Evolutionary conservation across 2,113 vertebrate genomes (phyloP), one percentile per base, ranked within the genome.

Genomic region (Podarcis muralis): DNA sequence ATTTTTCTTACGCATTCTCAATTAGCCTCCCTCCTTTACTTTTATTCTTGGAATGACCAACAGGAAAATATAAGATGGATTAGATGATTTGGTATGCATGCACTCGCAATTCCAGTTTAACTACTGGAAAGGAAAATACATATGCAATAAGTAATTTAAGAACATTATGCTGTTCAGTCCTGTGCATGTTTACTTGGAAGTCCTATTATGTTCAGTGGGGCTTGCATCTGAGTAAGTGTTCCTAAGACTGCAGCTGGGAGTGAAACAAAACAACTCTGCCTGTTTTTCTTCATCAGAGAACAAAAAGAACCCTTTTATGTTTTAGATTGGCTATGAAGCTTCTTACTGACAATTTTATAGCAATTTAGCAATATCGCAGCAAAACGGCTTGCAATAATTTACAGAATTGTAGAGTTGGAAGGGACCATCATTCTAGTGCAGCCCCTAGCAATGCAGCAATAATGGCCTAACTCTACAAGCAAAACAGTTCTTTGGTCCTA

Each of bases 221-320:
- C 25, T 22, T 48, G 43, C 15, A 6, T 8, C 18, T 13, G 4
- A 25, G 59, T 66, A 37, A 27, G 5, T 37, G 18, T 53, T 37
- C 37, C 30, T 69, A 69, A 68, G 15, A 5, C 43, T 40, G 15
- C 84, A 77, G 25, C 25, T 89, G 96, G n/a, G 95, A 93, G 84
- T 94, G 90, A 92, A 94, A 88, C 93, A 92, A 93, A 96, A 89
- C 32, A 83, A 94, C 91, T 76, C 86, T 95, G 89, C 91, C 93
- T 95, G 92, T 94, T 95, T 95, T 90, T 93, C 96, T 94, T 93
- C 83, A 88, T 92, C 88, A 88, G 93, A 93, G 87, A 93, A 88
- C 91, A 87, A 87, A 92, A 94, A 90, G 43, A 95, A 93, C 81
- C 59, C 88, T 93, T 92, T 88, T 84, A 83, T 87, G 79, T 91